Base-by-base conservation (phyloP, 2,888 invertebrate genomes). In the Cheilosia urbana region DNA sequence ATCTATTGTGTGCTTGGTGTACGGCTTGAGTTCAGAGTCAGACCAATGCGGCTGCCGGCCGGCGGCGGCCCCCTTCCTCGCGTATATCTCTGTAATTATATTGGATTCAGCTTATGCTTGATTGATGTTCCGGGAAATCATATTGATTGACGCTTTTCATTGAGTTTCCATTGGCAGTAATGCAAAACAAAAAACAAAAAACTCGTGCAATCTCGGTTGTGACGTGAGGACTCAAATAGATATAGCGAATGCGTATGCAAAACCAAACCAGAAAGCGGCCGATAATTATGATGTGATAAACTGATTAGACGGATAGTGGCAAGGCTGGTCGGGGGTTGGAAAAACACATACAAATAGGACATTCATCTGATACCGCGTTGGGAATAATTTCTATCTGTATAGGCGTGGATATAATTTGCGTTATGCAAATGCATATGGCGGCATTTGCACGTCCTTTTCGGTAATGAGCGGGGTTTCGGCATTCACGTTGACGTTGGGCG, bases 101-200 rank as follows among this genome's bases (percentile, higher is more conserved):
- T 85, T 58, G 84, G 62, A 81, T 85, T 77, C 81, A 81, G 76
- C 81, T 85, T 81, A 85, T 85, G 81, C 81, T 62, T 85, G 85
- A 85, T 81, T 85, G 85, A 85, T 76, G 81, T 72, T 85, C 76
- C 81, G 81, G 85, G 66, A 85, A 85, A 85, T 85, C 81, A 85
- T 77, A 85, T 85, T 85, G 85, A 85, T 81, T 85, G 85, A 81
- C 68, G 76, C 76, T 85, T 77, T 80, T 76, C 78, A 78, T 78
- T 83, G 60, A 83, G 78, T 66, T 78, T 71, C 66, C 51, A 62
- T 49, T 47, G 53, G 66, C 69, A 65, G 53, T 47, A 68, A 17
- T 58, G 24, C 21, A 53, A 69, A 4, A 62, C 24, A 49, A 34
- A 13, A 62, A 27, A 62, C 49, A 37, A 40, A 5, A 34, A 17